These are phyloP conservation scores for Hemitrygon akajei DNA, from an alignment of 2,797 vertebrate genomes.

Conservation along the genomic window DNA sequence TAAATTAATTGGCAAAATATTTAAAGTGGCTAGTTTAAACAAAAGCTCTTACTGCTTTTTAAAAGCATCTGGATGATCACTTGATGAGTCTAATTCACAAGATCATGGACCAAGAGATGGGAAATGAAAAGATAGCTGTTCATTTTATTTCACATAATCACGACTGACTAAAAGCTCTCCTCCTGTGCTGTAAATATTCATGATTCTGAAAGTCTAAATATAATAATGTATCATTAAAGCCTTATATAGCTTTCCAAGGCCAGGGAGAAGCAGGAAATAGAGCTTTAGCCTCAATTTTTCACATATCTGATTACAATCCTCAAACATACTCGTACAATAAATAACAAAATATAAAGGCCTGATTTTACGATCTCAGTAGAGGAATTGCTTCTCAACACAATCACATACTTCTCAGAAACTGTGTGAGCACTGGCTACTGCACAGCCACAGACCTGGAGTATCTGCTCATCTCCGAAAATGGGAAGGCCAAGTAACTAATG, in stretches of 20 bases:
- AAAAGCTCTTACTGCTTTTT: no score
- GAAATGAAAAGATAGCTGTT: no score
- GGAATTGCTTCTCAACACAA: background rate
- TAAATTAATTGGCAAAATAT: no score
- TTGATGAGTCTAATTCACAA: no score
- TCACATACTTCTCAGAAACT: background rate
- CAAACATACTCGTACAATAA: background rate
- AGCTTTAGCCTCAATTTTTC: background rate
- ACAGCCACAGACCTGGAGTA: background rate
- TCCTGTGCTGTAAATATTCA: no score
- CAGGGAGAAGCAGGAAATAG: background rate
- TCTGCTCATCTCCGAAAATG: background rate
- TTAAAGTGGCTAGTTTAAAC: no score
- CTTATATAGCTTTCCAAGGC: background rate
- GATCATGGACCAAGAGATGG: no score
- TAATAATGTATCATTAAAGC: background rate
- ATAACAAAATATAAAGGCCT: background rate
- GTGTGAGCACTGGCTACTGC: background rate
- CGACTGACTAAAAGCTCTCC: no score
- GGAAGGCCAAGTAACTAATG: background rate
- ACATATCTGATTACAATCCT: background rate
- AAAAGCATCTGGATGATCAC: no score
- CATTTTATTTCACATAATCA: no score
- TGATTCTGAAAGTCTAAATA: background rate
- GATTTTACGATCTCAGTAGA: background rate